phyloP scores from a whole-genome alignment of 2,888 invertebrate genomes.

The Agrotis puta region DNA sequence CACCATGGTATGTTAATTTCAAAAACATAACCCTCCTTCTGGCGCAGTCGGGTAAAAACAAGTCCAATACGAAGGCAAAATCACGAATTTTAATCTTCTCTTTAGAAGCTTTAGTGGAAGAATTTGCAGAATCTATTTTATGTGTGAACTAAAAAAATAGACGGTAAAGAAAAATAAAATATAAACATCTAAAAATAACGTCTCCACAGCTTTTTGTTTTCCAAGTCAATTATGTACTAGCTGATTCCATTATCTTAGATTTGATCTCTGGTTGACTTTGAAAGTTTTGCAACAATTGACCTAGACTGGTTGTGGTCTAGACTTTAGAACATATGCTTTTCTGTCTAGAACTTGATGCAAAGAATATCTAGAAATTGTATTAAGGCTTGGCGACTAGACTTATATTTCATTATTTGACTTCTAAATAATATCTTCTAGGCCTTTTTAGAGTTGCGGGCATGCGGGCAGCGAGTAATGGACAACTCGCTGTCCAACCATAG shows the following conservation, averaged over 20 bases:
- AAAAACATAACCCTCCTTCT: too few species aligned
- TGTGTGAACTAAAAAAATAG: neutral
- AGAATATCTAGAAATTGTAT: neutral
- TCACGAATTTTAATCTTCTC: too few species aligned
- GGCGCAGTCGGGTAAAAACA: too few species aligned
- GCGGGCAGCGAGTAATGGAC: too few species aligned
- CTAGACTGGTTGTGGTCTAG: constrained; percentile 19
- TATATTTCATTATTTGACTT: too few species aligned
- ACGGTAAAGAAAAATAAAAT: neutral
- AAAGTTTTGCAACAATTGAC: constrained; percentile 36
- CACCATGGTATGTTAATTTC: too few species aligned
- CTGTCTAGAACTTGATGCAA: neutral
- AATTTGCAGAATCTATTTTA: too few species aligned
- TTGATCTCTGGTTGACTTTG: constrained; percentile 26
- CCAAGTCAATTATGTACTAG: constrained; percentile 15
- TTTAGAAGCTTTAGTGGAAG: too few species aligned
- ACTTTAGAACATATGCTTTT: constrained; percentile 18
- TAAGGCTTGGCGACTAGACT: neutral
- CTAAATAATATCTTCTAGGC: too few species aligned
- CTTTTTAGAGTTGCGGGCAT: too few species aligned
- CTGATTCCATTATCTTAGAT: constrained; percentile 20
- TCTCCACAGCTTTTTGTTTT: constrained; percentile 4
- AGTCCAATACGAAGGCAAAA: too few species aligned
- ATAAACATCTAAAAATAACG: neutral
- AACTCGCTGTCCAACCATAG: too few species aligned